Evolutionary conservation across 2,888 invertebrate species (phyloP).

Genomic region (Gisinianus flammeolus): DNA sequence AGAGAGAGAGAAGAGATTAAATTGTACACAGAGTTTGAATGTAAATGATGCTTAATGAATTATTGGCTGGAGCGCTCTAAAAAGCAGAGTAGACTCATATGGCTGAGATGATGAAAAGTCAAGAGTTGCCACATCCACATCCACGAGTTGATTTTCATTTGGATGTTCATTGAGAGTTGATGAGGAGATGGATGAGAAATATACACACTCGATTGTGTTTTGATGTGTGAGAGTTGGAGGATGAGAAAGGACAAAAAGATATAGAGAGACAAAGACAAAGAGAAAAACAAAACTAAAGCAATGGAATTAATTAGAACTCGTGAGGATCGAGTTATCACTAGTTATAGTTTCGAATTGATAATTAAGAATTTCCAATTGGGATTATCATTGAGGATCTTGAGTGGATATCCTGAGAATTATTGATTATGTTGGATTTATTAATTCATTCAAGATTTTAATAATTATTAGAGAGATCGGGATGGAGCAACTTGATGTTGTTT

Average conservation of each 20-base stretch:
- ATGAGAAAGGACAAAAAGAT: too few relatives aligned
- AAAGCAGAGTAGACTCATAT: not conserved
- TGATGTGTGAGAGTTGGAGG: not conserved
- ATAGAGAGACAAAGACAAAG: not conserved
- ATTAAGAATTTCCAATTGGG: not conserved
- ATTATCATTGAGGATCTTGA: too few relatives aligned
- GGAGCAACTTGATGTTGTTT: too few relatives aligned
- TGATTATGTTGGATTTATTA: too few relatives aligned
- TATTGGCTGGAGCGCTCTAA: constrained; percentile 7
- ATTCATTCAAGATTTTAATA: too few relatives aligned
- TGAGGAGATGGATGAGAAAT: not conserved
- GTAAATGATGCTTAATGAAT: constrained; percentile 15
- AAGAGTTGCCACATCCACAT: not conserved
- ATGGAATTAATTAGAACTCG: not conserved
- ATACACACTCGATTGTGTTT: not conserved
- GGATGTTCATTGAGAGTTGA: not conserved
- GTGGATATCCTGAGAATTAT: too few relatives aligned
- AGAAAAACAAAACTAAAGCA: not conserved
- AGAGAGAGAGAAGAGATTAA: not conserved
- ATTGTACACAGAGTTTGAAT: constrained; percentile 13
- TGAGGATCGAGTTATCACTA: not conserved
- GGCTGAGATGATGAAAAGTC: not conserved
- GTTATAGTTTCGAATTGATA: not conserved
- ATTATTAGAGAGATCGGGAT: too few relatives aligned
- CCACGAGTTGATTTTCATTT: not conserved